Conservation (phyloP, 2,888 invertebrate genomes). For the Agrochola lota region DNA sequence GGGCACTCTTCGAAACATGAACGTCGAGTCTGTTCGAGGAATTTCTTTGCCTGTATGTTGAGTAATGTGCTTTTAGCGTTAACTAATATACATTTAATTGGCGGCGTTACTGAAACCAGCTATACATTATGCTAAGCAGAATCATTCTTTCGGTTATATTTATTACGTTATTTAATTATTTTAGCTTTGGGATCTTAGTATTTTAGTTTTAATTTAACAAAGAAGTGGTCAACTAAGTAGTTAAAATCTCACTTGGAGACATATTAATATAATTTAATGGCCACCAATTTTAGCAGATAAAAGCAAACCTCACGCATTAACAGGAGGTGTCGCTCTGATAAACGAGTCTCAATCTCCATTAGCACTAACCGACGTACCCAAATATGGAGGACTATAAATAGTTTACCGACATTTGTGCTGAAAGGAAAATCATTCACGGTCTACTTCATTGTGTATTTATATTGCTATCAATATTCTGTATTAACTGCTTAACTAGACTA, state of each 20-base stretch:
- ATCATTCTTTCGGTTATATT: conserved; percentile 52
- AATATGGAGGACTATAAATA: background rate
- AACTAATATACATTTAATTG: conserved; percentile 74
- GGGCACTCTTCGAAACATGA: conserved; percentile 72
- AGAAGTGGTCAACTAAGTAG: background rate
- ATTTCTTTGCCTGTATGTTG: conserved; percentile 68
- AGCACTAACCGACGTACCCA: background rate
- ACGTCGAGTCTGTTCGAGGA: conserved; percentile 67
- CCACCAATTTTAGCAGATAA: background rate
- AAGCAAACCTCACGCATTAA: background rate
- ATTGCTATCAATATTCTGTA: background rate
- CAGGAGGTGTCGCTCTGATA: background rate
- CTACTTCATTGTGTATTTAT: background rate
- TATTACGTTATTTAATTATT: conserved; percentile 22
- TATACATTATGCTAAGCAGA: conserved; percentile 56
- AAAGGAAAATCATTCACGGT: background rate
- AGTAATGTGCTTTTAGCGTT: conserved; percentile 69
- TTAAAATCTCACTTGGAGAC: background rate
- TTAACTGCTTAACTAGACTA: background rate
- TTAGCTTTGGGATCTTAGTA: background rate
- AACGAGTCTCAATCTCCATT: background rate
- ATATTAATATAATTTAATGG: background rate
- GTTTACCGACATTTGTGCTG: background rate
- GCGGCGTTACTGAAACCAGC: conserved; percentile 64
- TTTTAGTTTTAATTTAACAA: background rate